phyloP scores from a whole-genome alignment of 2,888 invertebrate species.

The Hypomecis atomaria region DNA sequence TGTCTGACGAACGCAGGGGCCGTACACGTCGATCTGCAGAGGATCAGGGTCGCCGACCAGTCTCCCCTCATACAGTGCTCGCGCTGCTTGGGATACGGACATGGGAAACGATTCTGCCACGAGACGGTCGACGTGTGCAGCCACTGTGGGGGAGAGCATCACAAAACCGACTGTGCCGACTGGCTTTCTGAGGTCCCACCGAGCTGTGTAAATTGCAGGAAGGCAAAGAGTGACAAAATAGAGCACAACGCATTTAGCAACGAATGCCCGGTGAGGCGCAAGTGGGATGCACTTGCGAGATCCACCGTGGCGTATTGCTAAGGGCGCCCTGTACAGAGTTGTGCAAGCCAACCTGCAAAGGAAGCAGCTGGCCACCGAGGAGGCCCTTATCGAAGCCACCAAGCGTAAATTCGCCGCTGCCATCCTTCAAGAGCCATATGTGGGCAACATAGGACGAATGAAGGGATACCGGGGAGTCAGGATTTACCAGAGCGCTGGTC shows the following conservation, averaged over 20 bases:
- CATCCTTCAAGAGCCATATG: slow-evolving; percentile 2
- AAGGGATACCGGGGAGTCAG: background rate
- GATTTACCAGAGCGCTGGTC: background rate
- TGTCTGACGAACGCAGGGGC: slow-evolving; percentile 13
- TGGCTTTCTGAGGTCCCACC: background rate
- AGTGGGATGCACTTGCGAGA: slow-evolving; percentile 5
- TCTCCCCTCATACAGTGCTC: slow-evolving; percentile 35
- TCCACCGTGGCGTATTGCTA: slow-evolving; percentile 3
- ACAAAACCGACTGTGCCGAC: slow-evolving; percentile 1
- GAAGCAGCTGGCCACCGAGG: background rate
- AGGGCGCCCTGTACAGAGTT: background rate
- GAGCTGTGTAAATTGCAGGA: background rate
- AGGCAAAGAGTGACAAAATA: background rate
- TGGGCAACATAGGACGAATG: background rate
- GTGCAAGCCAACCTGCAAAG: background rate
- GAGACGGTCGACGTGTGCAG: slow-evolving; percentile 11
- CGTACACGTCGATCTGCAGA: slow-evolving; percentile 38
- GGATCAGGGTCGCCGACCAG: slow-evolving; percentile 33
- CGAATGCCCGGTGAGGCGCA: slow-evolving; percentile 6
- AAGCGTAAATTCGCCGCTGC: background rate
- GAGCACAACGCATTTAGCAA: slow-evolving; percentile 9
- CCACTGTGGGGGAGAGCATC: slow-evolving; percentile 30
- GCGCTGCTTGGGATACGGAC: slow-evolving; percentile 15
- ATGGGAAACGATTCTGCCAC: slow-evolving; percentile 15
- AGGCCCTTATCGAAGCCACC: background rate